A percentile compares a stretch with the other conserved stretches of the same genome.
phyloP scores from a whole-genome alignment of 2,797 vertebrate species.

The Bovichtus diacanthus region DNA sequence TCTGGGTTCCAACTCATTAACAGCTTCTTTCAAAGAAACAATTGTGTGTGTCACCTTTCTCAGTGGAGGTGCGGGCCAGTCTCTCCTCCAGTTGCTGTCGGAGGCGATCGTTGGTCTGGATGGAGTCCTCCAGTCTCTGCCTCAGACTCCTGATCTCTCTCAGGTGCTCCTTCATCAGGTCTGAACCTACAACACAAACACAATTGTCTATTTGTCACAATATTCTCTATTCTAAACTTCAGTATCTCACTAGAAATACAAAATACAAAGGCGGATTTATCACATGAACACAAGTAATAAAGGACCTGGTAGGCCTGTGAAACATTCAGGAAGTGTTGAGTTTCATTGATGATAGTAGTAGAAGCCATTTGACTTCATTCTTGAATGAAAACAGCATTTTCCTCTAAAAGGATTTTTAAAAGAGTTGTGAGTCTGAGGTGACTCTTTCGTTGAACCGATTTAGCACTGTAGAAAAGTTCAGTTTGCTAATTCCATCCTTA shows the following conservation, averaged over 20 bases:
- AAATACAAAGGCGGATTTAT: not conserved
- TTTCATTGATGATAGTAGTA: not conserved
- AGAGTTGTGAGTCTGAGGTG: not conserved
- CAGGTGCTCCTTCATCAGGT: slow-evolving; percentile 92
- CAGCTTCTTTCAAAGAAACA: not conserved
- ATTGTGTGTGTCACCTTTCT: slow-evolving; percentile 76
- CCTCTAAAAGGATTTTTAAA: not conserved
- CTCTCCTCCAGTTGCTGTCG: slow-evolving; percentile 89
- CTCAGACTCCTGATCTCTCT: slow-evolving; percentile 90
- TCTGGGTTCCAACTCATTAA: not conserved
- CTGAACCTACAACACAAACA: slow-evolving; percentile 78
- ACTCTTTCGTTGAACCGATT: not conserved
- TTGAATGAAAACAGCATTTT: not conserved
- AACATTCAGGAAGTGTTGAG: not conserved
- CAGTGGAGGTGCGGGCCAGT: slow-evolving; percentile 74
- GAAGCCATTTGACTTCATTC: not conserved
- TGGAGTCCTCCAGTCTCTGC: slow-evolving; percentile 92
- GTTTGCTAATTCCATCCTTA: not conserved
- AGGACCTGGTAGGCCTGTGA: not conserved
- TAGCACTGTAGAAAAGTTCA: not conserved
- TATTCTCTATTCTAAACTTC: too few relatives aligned
- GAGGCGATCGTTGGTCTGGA: slow-evolving; percentile 91
- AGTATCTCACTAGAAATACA: not conserved
- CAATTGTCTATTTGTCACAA: not conserved
- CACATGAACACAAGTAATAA: too few relatives aligned